Percentiles rank a stretch among this genome's conserved stretches.
Conservation (phyloP, 2,797 vertebrate genomes). For the Hephaestus fuliginosus region DNA sequence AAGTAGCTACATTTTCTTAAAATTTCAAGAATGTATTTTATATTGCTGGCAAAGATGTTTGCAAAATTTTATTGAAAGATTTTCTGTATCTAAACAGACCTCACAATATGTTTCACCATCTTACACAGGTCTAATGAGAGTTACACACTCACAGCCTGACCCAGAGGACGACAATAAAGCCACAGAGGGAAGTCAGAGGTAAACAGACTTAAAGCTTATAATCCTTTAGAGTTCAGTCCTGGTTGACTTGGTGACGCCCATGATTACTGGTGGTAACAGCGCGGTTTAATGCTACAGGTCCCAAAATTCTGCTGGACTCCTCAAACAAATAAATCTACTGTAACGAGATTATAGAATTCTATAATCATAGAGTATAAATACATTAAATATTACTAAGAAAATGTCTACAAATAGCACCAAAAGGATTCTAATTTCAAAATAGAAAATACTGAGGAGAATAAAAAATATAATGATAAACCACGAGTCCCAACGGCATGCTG, state of each 20-base stretch:
- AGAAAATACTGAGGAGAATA: background rate
- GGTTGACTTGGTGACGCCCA: background rate
- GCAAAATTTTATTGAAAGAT: background rate
- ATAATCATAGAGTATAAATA: background rate
- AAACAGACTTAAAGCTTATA: background rate
- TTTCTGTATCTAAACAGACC: slow-evolving; percentile 14
- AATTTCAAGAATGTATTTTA: slow-evolving; percentile 64
- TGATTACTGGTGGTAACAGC: background rate
- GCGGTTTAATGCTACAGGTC: background rate
- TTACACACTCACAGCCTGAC: background rate
- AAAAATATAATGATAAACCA: background rate
- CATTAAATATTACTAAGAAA: background rate
- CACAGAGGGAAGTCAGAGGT: background rate
- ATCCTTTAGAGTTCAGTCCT: background rate
- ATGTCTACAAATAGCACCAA: no score
- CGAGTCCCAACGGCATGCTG: background rate
- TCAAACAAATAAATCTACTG: background rate
- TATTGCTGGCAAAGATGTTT: slow-evolving; percentile 3
- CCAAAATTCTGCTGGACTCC: background rate
- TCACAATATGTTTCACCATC: slow-evolving; percentile 77
- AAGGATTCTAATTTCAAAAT: background rate
- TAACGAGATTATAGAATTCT: background rate
- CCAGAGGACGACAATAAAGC: background rate
- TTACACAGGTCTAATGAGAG: slow-evolving; percentile 2
- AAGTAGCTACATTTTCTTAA: background rate